Evolutionary conservation across 2,797 vertebrate species (phyloP).

Genomic region (Carduelis carduelis): DNA sequence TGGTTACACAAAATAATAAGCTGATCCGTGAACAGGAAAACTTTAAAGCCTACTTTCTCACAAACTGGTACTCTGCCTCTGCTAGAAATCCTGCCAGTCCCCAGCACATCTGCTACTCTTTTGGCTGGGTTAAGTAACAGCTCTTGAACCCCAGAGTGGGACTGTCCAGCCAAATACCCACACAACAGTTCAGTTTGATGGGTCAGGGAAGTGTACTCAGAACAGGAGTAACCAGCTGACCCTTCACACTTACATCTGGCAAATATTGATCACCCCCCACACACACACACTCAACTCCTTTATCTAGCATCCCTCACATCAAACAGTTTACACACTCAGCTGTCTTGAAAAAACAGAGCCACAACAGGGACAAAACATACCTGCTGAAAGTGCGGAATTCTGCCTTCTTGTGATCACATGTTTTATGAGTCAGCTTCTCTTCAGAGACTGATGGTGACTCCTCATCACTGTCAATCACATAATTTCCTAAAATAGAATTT

Average conservation of each 20-base stretch:
- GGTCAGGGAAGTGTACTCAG: not conserved
- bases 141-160: not conserved
- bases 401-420: not conserved
- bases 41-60: not conserved
- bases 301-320: not conserved
- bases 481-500: conserved; percentile 74
- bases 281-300: not conserved
- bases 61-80: not conserved
- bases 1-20: not conserved
- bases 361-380: conserved; percentile 48
- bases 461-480: conserved; percentile 81
- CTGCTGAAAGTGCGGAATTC: conserved; percentile 76
- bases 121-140: not conserved
- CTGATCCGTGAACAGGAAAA: not conserved
- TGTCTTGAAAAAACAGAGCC: not conserved
- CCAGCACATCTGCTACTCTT: not conserved
- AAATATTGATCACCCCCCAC: not conserved
- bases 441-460: conserved; percentile 75
- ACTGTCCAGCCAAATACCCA: not conserved
- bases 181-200: not conserved
- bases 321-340: not conserved
- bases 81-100: not conserved
- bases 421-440: conserved; percentile 55
- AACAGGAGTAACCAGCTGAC: not conserved
- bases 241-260: not conserved